phyloP scores from a whole-genome alignment of 2,888 invertebrate genomes.

The Archips crataeganus region DNA sequence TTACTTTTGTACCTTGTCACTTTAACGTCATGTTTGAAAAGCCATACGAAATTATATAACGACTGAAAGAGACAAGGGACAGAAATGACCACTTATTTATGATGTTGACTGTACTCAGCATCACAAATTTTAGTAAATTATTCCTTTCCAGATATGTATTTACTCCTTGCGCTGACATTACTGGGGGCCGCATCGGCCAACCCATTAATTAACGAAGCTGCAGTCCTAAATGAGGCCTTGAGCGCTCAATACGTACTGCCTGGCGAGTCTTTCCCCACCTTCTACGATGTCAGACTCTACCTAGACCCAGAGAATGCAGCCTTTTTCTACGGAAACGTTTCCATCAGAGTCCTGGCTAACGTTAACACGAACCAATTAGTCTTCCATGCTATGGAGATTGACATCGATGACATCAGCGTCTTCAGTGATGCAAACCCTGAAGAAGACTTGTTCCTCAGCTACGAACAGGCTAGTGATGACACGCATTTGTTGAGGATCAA shows the following conservation, averaged over 20 bases:
- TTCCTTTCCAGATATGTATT: constrained; percentile 72
- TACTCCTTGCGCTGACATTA: constrained; percentile 62
- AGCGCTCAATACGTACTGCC: constrained; percentile 82
- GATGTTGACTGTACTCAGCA: too few relatives aligned
- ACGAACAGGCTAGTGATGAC: constrained; percentile 57
- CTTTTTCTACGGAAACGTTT: constrained; percentile 76
- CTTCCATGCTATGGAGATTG: constrained; percentile 79
- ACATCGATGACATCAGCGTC: constrained; percentile 58
- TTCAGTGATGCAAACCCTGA: constrained; percentile 47
- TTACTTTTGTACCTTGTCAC: too few relatives aligned
- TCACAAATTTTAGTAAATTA: not conserved
- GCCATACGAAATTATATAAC: too few relatives aligned
- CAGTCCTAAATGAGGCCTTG: constrained; percentile 47
- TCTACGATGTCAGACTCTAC: constrained; percentile 80
- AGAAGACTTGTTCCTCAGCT: constrained; percentile 52
- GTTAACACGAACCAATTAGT: constrained; percentile 63
- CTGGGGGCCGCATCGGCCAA: constrained; percentile 59
- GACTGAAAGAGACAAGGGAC: too few relatives aligned
- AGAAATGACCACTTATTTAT: too few relatives aligned
- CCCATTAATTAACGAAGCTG: constrained; percentile 51
- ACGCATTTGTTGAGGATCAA: constrained; percentile 82
- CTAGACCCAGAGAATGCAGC: constrained; percentile 74
- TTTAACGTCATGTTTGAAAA: too few relatives aligned
- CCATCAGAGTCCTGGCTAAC: constrained; percentile 67
- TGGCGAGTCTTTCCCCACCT: constrained; percentile 76